Evolutionary conservation across 1,140 invertebrate genomes (phyloP).

Genomic region (Papilio aristodemus): DNA sequence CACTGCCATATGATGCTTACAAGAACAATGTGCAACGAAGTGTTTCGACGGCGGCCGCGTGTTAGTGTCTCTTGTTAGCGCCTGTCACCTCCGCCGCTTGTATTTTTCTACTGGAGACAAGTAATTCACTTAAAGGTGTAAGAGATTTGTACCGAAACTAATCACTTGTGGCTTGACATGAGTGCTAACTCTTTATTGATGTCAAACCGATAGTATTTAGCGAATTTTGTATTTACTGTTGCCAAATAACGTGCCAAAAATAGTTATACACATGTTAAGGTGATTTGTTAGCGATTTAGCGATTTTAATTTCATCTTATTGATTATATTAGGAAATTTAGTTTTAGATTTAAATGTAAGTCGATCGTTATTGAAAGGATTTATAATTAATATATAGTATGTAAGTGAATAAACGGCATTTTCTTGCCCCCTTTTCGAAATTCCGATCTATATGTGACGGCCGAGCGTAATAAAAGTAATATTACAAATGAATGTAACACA

Average conservation of each 20-base stretch:
- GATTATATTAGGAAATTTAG: slow-evolving; percentile 17
- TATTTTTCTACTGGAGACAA: no score
- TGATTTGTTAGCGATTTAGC: slow-evolving; percentile 29
- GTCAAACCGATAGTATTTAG: background rate
- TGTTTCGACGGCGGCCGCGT: no score
- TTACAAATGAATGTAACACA: no score
- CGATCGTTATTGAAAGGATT: slow-evolving; percentile 4
- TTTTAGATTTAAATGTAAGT: slow-evolving; percentile 14
- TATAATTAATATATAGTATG: slow-evolving; percentile 19
- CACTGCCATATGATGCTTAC: no score
- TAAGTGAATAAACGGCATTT: slow-evolving; percentile 14
- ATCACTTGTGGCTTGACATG: background rate
- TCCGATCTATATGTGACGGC: no score
- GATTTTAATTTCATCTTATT: slow-evolving; percentile 9
- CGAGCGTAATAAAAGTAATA: no score
- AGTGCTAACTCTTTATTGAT: background rate
- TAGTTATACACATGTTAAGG: slow-evolving; percentile 30
- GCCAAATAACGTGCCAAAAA: slow-evolving; percentile 33
- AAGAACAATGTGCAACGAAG: no score
- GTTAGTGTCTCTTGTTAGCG: no score
- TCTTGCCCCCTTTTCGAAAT: background rate
- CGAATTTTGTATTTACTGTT: slow-evolving; percentile 16
- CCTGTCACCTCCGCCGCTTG: no score
- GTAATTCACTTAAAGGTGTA: background rate
- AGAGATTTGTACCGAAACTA: background rate